Conservation (phyloP, 2,113 vertebrate species). For the Callaeas wilsoni region DNA sequence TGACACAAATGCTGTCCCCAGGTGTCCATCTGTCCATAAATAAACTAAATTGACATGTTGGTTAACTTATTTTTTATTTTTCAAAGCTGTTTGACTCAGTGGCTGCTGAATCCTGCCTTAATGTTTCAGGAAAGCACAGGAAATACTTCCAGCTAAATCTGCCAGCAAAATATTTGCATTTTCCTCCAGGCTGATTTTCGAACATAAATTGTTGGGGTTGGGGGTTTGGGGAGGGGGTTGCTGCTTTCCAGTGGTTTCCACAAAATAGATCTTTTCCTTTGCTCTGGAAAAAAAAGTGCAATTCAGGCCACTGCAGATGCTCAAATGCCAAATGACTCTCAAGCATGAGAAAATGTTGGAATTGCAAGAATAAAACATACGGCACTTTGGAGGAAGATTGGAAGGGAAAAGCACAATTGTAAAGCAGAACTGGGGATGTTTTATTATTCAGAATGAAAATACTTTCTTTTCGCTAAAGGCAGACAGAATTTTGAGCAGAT, state of each 20-base stretch:
- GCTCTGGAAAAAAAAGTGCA: not conserved
- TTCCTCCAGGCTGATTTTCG: slow-evolving; percentile 23
- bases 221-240: not conserved
- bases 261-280: not conserved
- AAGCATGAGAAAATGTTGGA: not conserved
- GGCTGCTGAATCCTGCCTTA: not conserved
- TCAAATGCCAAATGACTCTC: not conserved
- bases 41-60: not conserved
- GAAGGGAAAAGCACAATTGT: not conserved
- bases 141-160: not conserved
- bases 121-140: not conserved
- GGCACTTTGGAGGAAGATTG: not conserved
- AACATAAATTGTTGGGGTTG: not conserved
- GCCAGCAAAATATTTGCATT: slow-evolving; percentile 16
- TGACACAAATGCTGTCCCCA: not conserved
- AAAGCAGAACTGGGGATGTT: not conserved
- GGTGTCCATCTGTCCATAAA: not conserved
- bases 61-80: not conserved
- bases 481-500: not conserved
- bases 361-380: not conserved
- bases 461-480: not conserved
- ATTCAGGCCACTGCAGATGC: not conserved
- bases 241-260: not conserved
- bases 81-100: not conserved
- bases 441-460: slow-evolving; percentile 2